Evolutionary conservation across 2,888 invertebrate species (phyloP).

Genomic region (Tipula helvola): DNA sequence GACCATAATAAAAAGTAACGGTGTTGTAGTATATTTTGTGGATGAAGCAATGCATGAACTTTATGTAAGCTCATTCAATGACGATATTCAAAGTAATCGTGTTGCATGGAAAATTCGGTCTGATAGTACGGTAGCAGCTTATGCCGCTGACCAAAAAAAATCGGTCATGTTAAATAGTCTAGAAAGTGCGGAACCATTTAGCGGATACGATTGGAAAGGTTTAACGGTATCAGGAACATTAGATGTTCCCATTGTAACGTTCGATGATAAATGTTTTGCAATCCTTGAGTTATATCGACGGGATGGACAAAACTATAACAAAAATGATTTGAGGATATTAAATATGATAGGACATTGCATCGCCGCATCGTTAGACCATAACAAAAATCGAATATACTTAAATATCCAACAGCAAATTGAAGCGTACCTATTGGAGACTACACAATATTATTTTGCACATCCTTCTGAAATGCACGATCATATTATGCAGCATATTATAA

Average conservation of each 20-base stretch:
- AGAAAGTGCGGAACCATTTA: slow-evolving; percentile 31
- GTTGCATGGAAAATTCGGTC: not conserved
- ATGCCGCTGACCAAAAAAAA: slow-evolving; percentile 44
- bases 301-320: not conserved
- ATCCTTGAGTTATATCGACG: slow-evolving; percentile 33
- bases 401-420: slow-evolving; percentile 34
- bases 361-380: slow-evolving; percentile 36
- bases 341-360: slow-evolving; percentile 34
- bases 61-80: not conserved
- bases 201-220: slow-evolving; percentile 29
- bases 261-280: slow-evolving; percentile 30
- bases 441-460: slow-evolving; percentile 22
- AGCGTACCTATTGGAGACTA: slow-evolving; percentile 31
- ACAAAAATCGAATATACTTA: slow-evolving; percentile 28
- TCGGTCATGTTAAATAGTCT: slow-evolving; percentile 40
- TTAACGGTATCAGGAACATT: slow-evolving; percentile 31
- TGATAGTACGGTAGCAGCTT: slow-evolving; percentile 42
- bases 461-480: not conserved
- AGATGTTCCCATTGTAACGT: slow-evolving; percentile 35
- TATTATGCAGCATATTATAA: not conserved
- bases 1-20: not conserved
- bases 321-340: slow-evolving; percentile 28
- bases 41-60: not conserved
- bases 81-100: slow-evolving; percentile 18
- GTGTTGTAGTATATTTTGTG: not conserved